Evolutionary conservation across 2,113 vertebrate species (phyloP).

Genomic region (Ciconia stormi): DNA sequence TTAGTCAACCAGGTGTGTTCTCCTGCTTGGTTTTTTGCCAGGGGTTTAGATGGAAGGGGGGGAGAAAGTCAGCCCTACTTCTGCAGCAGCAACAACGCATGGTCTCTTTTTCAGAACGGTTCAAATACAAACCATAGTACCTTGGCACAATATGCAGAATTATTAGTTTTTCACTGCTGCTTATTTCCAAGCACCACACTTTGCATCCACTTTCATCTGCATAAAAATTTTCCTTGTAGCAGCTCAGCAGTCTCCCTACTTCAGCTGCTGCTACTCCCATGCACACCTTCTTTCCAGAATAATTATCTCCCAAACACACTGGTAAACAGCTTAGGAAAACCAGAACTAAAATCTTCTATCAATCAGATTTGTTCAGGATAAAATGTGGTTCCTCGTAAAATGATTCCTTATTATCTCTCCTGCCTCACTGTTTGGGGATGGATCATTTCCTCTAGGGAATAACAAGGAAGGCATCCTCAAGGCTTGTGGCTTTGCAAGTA

Average conservation of each 20-base stretch:
- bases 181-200: neutral
- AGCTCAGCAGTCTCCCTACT: neutral
- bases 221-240: neutral
- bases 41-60: neutral
- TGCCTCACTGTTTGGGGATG: neutral
- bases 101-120: neutral
- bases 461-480: neutral
- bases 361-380: neutral
- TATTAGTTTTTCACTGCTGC: neutral
- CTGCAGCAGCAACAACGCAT: neutral
- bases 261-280: neutral
- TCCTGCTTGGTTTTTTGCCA: neutral
- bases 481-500: neutral
- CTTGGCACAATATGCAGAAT: neutral
- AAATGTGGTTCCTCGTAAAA: neutral
- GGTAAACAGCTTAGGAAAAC: neutral
- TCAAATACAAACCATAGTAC: neutral
- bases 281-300: neutral
- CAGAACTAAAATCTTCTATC: neutral
- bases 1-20: neutral
- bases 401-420: neutral
- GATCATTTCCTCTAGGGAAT: neutral
- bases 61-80: neutral
- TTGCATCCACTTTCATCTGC: neutral
- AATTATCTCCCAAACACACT: neutral